Evolutionary conservation across 2,797 vertebrate genomes (phyloP).

Genomic region (Enteromius fasciolatus): DNA sequence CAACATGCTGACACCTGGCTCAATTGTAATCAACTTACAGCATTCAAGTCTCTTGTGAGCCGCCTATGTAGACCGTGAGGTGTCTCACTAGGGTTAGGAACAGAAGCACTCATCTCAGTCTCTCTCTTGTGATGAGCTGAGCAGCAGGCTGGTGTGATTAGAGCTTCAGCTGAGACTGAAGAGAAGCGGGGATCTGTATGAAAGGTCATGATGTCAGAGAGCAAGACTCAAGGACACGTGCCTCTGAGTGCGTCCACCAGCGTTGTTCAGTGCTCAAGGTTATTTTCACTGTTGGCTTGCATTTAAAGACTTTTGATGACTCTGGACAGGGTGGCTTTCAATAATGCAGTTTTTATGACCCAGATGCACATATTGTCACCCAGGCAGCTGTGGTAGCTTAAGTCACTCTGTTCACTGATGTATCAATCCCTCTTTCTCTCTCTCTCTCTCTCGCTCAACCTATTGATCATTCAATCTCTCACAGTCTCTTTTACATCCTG

Average conservation of each 20-base stretch:
- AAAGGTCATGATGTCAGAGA: conserved; percentile 38
- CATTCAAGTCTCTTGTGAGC: background rate
- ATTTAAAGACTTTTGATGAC: conserved; percentile 46
- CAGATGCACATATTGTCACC: conserved; percentile 38
- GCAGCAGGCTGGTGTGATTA: conserved; percentile 26
- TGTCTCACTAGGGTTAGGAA: conserved; percentile 3
- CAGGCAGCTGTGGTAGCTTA: conserved; percentile 62
- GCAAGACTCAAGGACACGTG: conserved; percentile 39
- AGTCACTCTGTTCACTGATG: conserved; percentile 60
- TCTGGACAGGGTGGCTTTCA: conserved; percentile 38
- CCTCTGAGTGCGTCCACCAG: conserved; percentile 21
- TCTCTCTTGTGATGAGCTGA: background rate
- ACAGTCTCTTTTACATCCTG: conserved; percentile 37
- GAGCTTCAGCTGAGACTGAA: conserved; percentile 18
- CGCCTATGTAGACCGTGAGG: background rate
- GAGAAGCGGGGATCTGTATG: conserved; percentile 35
- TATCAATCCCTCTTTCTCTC: conserved; percentile 37
- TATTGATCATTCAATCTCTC: conserved; percentile 59
- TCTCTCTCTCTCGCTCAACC: conserved; percentile 61
- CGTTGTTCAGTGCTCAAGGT: background rate
- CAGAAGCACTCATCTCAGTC: background rate
- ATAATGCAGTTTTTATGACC: conserved; percentile 56
- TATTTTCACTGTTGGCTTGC: conserved; percentile 39
- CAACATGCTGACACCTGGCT: background rate
- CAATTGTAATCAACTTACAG: background rate